Evolutionary conservation across 2,888 invertebrate genomes (phyloP).

Genomic region (Coelinius sp.): DNA sequence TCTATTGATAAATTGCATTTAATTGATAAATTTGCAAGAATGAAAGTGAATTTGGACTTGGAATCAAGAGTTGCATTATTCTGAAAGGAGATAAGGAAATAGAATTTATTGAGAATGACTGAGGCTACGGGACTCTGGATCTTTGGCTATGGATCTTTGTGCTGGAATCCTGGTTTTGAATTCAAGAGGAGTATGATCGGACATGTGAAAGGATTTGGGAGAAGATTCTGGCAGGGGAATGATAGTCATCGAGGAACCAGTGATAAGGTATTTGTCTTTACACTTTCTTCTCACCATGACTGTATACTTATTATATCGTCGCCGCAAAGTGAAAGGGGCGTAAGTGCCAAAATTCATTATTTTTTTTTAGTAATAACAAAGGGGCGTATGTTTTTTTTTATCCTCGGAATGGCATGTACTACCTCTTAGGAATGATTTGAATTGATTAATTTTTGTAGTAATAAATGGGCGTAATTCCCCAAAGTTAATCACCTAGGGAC

Average conservation of each 20-base stretch:
- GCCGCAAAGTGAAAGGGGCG: no score
- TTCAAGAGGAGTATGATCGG: constrained; percentile 86
- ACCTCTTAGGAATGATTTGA: no score
- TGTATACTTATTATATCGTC: no score
- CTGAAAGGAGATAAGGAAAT: background rate
- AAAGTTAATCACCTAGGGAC: no score
- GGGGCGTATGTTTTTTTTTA: no score
- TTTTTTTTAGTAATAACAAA: no score
- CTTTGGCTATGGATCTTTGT: constrained; percentile 95
- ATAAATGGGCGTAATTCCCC: no score
- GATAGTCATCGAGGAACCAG: constrained; percentile 84
- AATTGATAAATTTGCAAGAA: background rate
- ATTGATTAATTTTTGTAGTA: no score
- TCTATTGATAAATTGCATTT: background rate
- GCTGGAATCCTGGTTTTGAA: constrained; percentile 95
- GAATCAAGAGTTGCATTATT: background rate
- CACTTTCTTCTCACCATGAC: background rate
- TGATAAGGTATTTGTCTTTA: constrained; percentile 74
- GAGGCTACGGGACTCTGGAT: constrained; percentile 79
- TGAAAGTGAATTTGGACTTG: background rate
- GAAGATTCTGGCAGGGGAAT: constrained; percentile 95
- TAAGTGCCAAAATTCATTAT: no score
- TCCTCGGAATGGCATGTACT: no score
- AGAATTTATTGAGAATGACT: constrained; percentile 33
- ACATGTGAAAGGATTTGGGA: constrained; percentile 84